These are phyloP conservation scores for Pseudomyrmex cubaensis DNA, from an alignment of 1,140 invertebrate species.

Conservation along the genomic window DNA sequence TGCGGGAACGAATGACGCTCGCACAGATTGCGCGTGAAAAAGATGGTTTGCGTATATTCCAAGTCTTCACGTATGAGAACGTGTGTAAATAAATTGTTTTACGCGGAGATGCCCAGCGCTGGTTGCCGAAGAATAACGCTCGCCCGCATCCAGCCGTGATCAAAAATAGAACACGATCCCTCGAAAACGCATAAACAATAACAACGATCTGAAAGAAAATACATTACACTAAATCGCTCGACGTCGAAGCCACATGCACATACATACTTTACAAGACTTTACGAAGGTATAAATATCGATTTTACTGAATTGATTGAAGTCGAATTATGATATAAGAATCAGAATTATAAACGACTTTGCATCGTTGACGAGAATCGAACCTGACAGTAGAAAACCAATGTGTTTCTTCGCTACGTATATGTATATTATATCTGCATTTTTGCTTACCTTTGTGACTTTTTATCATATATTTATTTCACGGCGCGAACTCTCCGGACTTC, in stretches of 20 bases:
- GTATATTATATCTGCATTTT: no score
- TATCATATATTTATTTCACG: no score
- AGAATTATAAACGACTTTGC: neutral
- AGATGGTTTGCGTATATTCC: neutral
- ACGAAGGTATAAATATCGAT: neutral
- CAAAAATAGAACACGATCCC: neutral
- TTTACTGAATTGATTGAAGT: neutral
- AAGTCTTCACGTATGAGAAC: slow-evolving; percentile 2
- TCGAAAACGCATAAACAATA: neutral
- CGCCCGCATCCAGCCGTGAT: neutral
- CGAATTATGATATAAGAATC: neutral
- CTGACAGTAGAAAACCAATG: no score
- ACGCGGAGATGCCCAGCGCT: slow-evolving; percentile 41
- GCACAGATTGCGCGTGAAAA: slow-evolving; percentile 1
- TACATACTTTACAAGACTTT: neutral
- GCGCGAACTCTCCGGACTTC: no score
- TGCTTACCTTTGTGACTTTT: no score
- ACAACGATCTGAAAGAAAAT: neutral
- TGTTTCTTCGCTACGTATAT: no score
- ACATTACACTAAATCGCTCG: neutral
- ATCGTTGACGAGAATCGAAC: no score
- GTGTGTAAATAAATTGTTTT: slow-evolving; percentile 13
- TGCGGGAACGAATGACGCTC: neutral
- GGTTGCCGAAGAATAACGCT: neutral
- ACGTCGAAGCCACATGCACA: neutral